phyloP scores from a whole-genome alignment of 2,113 vertebrate species.

The Calyptommatus sinebrachiatus region DNA sequence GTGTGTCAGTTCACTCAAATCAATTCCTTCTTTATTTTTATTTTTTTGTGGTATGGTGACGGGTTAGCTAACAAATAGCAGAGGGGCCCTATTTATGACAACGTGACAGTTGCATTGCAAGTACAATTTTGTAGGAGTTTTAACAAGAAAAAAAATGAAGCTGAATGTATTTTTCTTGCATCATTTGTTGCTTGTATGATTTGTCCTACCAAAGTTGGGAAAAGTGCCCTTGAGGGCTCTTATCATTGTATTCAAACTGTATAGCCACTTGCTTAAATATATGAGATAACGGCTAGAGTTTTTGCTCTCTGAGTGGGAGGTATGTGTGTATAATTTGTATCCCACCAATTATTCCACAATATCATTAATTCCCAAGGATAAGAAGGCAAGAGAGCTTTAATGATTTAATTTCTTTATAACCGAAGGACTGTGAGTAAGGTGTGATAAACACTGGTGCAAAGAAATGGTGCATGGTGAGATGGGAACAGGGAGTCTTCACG shows the following conservation, averaged over 20 bases:
- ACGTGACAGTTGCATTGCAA: slow-evolving; percentile 43
- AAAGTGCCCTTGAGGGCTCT: slow-evolving; percentile 10
- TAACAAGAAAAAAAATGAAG: slow-evolving; percentile 26
- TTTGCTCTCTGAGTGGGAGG: neutral
- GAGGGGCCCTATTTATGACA: slow-evolving; percentile 49
- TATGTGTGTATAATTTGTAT: too few species aligned
- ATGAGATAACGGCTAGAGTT: neutral
- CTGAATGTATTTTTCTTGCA: slow-evolving; percentile 51
- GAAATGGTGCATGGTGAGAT: neutral
- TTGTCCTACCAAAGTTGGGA: slow-evolving; percentile 26
- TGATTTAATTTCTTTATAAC: neutral
- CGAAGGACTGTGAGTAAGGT: neutral
- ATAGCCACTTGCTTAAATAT: slow-evolving; percentile 14
- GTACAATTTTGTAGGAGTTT: slow-evolving; percentile 60
- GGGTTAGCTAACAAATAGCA: slow-evolving; percentile 58
- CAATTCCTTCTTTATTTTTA: slow-evolving; percentile 65
- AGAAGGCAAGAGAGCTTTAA: too few species aligned
- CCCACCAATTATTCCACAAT: neutral
- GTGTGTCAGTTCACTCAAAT: slow-evolving; percentile 56
- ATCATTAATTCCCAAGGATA: neutral
- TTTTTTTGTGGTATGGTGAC: slow-evolving; percentile 45
- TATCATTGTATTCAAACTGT: slow-evolving; percentile 10
- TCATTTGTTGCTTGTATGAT: slow-evolving; percentile 40
- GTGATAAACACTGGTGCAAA: neutral
- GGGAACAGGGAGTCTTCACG: neutral